Base-by-base conservation (phyloP, 2,797 vertebrate species). In the Enteromius viviparus region DNA sequence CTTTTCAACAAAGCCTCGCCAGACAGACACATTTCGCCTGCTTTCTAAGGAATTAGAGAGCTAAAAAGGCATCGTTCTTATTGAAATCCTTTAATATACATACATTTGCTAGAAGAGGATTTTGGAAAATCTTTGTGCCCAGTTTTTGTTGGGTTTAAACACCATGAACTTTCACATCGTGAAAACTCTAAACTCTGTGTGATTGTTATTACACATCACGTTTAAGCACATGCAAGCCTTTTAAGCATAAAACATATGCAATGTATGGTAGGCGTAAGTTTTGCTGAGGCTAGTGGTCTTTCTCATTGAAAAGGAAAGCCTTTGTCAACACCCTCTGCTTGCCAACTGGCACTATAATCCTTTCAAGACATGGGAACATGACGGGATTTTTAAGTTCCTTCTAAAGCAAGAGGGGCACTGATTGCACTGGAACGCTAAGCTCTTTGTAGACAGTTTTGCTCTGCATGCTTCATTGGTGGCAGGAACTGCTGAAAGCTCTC, bases 301-400 rank as follows among this genome's bases (percentile, higher is more conserved):
- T 85, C 87, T 84, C 79, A 62, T 84, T 84, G 71, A 85, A 83
- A 76, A 76, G 45, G 49, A 66, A 71, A 69, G 74, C 75, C 75
- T 84, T 78, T 87, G 85, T 88, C 87, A 82, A 62, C 80, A 84
- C 83, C 78, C 76, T 66, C 84, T 76, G 83, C 68, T 83, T 85
- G 84, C 85, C 87, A 85, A 47, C 40, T 84, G 72, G 82, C 78
- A 68, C 45, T 29, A 88, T 55, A 81, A 75, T 84, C 85, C 80
- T 88, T 83, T 87, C 80, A 6, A 75, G 70, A 84, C 51, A 83
- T 83, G 85, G 76, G 75, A 77, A 85, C 86, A 84, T 87, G 88
- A 87, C 85, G n/a, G 84, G 76, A 89, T 77, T 87, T 88, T 92
- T 80, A 87, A 87, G 66, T 69, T 80, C 75, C 42, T 84, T 47